Evolutionary conservation across 2,113 vertebrate species (phyloP), one percentile per base, ranked within the genome.

Genomic region (Catharus minimus): DNA sequence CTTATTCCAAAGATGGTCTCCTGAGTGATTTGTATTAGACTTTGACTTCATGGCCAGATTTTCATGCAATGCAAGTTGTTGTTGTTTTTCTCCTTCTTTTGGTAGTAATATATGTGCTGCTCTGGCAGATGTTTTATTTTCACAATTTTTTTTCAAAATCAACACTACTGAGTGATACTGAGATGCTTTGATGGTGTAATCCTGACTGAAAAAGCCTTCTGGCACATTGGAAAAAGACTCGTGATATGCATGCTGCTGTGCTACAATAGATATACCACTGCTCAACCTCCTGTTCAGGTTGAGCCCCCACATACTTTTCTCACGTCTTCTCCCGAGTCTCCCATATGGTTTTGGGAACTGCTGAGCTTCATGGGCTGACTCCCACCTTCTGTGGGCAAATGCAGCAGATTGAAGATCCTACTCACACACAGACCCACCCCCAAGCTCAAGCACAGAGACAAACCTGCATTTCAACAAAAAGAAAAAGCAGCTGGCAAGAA

Each of bases 111-210:
- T 90, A 89, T 91, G 66, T 95, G 88, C 66, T 93, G 49, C 67
- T 93, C 69, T 86, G 86, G 74, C 96, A 97, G 94, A 95, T 96
- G 94, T 96, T 97, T 94, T 94, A 90, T 96, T 92, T 95, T 95
- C 86, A 95, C 90, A 73, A 75, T 86, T 94, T 83, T 93, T 95
- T 89, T 91, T 66, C 62, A 43, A 93, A 92, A 79, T 89, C 86
- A 95, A 94, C 93, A 92, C 94, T 93, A 66, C 92, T 79, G 94
- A 94, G 90, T 94, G 79, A 93, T 91, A 88, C 66, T 82, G 88
- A 90, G 90, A 89, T 88, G 73, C 58, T 92, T 92, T 91, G 88
- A 86, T 93, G 62, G 83, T 73, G 43, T 78, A 75, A 80, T 78
- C 88, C 74, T 83, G 74, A 82, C 89, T 91, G 60, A 74, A 93